Evolutionary conservation across 2,888 invertebrate species (phyloP), one percentile per base, ranked within the genome.

Genomic region (Antitype chi): DNA sequence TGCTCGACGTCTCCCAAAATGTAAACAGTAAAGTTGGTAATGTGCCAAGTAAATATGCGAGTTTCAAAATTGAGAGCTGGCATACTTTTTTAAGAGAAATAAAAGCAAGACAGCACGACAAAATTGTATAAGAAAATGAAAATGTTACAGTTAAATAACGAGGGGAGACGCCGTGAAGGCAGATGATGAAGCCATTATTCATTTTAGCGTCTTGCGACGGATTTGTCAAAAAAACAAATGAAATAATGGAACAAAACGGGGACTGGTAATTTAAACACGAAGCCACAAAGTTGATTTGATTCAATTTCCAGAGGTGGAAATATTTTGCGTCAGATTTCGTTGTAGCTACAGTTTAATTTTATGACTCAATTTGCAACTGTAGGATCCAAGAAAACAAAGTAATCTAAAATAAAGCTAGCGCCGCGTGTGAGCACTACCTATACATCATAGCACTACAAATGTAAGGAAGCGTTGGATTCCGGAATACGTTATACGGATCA

Each of bases 131-230:
- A 69, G 5, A n/a, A 32, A 76, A 76, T 71, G 66, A 79, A 78
- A 76, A 76, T 67, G 57, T 76, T 53, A 55, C 53, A 62, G 66
- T 57, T 57, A 49, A 9, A n/a, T 74, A 79, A 76, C 71, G 32
- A 76, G 43, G 64, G 17, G 5, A 70, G 66, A 74, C 57, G 64
- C 32, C 53, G 70, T 71, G 73, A 64, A 69, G 68, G 68, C 38
- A 69, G 64, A 68, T 76, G 73, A 76, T 69, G 71, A 74, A 32
- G 62, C 7, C 23, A 62, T 28, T 23, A 62, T 62, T 62, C 23
- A 62, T 32, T 62, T 23, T 2, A 23, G 15, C 6, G 38, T 9
- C 38, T n/a, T 15, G 17, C 15, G 38, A 38, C 17, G 17, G 7
- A 38, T 70, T 59, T 69, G 55, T 43, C 63, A 43, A 49, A 25